Evolutionary conservation across 30 jellyfish, hydroid and myxozoan genomes (phyloP), one percentile per base, ranked within the genome.

Genomic region (Mastigias papua): DNA sequence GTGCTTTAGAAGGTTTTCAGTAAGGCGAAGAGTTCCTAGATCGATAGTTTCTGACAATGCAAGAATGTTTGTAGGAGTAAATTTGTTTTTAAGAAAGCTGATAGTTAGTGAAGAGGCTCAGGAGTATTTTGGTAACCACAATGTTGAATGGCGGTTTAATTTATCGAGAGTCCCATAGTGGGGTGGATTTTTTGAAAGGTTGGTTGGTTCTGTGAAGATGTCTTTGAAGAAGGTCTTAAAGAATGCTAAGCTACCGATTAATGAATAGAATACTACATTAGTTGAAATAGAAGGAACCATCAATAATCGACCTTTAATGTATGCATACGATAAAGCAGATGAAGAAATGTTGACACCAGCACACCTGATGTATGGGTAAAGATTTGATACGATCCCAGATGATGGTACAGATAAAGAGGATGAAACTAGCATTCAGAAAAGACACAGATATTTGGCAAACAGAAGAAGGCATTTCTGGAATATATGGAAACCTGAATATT

Each of bases 111-210:
- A n/a, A n/a, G n/a, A n/a, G n/a, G n/a, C n/a, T n/a, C n/a, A n/a
- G n/a, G n/a, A n/a, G n/a, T 42, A 33, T 20, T 33, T 66, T 61
- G 69, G 28, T 5, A 26, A 58, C 22, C 33, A 27, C 23, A 67
- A 67, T 0, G 65, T 87, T 27, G 73, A 50, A 9, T 87, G 96
- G 96, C 34, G 68, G 25, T 87, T 87, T 77, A 87, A 63, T 49
- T 46, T 67, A 6, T 50, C 54, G 31, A 67, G 90, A 22, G 67
- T 88, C n/a, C 91, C 97, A 1, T 88, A 92, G 97, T 69, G 82
- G 88, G 92, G 97, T 7, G 91, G 97, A 20, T 49, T 64, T 31
- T 68, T 48, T 54, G 92, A 88, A 26, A 49, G 92, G 1, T 0
- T 88, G 82, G 83, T 78, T 1, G 89, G 86, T 1, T 6, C 27